A percentile compares a stretch with the other conserved stretches of the same genome.
Evolutionary conservation across 2,113 vertebrate genomes (phyloP).

Genomic region (Gulo gulo): DNA sequence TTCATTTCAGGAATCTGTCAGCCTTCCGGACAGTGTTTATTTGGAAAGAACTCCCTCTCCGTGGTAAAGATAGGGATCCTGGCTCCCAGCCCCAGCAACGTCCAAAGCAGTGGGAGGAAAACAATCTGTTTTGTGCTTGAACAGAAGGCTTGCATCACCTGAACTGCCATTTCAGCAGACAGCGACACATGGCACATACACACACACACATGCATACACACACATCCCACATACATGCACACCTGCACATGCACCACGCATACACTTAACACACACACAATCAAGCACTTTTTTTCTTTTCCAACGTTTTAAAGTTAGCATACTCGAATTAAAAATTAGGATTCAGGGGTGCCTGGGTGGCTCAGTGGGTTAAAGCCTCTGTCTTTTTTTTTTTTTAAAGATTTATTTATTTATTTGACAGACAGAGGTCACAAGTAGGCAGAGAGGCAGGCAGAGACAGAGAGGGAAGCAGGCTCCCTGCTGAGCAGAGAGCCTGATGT

Average conservation of each 20-base stretch:
- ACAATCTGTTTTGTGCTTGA: neutral
- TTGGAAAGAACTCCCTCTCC: neutral
- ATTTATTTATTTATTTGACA: too few relatives aligned
- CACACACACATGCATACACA: neutral
- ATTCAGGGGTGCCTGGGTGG: neutral
- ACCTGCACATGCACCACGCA: neutral
- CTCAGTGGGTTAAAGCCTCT: too few relatives aligned
- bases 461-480: too few relatives aligned
- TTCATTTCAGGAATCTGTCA: neutral
- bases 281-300: neutral
- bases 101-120: neutral
- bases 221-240: neutral
- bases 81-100: neutral
- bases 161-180: neutral
- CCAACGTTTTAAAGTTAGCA: neutral
- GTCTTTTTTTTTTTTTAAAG: too few relatives aligned
- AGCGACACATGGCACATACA: neutral
- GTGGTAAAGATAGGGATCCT: neutral
- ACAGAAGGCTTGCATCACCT: slow-evolving; percentile 5
- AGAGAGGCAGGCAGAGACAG: too few relatives aligned
- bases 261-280: neutral
- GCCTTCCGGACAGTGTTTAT: neutral
- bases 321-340: neutral
- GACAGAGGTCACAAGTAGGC: too few relatives aligned
- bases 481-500: too few relatives aligned